Evolutionary conservation across 2,888 invertebrate species (phyloP), one percentile per base, ranked within the genome.

Genomic region (Amiota communis): DNA sequence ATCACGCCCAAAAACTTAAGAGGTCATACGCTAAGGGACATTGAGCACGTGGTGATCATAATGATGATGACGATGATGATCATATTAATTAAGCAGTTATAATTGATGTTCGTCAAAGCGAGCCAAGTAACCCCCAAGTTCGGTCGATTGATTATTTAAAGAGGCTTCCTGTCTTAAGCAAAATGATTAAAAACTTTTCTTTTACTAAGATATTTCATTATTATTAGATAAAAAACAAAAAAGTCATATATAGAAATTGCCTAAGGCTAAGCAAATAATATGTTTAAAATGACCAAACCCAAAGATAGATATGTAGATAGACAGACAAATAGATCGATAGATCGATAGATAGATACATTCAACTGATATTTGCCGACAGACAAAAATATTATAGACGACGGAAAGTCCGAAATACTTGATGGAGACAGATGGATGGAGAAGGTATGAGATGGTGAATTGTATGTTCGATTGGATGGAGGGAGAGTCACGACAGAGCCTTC

Each of bases 141-240:
- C 36, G 8, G 2, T 36, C 81, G 81, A 86, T 86, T 81, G 83
- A 84, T 83, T 81, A 83, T 82, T 76, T 75, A 75, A 81, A 78
- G 76, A 76, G 81, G 86, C 85, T 86, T 82, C 86, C 85, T 84
- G 85, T 85, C 86, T 85, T 85, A 78, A 86, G 82, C 83, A 81
- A 83, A 80, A 70, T 36, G 36, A 36, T 75, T 77, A 47, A 78
- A 74, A 76, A 61, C 74, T 65, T 75, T 76, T 77, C 74, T 53
- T 36, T 68, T 63, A 63, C 53, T 68, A 17, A 49, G 53, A 68
- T n/a, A 53, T 53, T 53, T 12, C 23, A 23, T 46, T 59, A 36
- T 11, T 36, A 12, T n/a, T 17, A 68, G 12, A 49, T 20, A 36
- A 13, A 68, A 67, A 20, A 6, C 20, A 10, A 51, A 10, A 15